Percentiles rank a stretch among this genome's conserved stretches.
Evolutionary conservation across 2,888 invertebrate species (phyloP).

Genomic region (Dilophus febrilis): DNA sequence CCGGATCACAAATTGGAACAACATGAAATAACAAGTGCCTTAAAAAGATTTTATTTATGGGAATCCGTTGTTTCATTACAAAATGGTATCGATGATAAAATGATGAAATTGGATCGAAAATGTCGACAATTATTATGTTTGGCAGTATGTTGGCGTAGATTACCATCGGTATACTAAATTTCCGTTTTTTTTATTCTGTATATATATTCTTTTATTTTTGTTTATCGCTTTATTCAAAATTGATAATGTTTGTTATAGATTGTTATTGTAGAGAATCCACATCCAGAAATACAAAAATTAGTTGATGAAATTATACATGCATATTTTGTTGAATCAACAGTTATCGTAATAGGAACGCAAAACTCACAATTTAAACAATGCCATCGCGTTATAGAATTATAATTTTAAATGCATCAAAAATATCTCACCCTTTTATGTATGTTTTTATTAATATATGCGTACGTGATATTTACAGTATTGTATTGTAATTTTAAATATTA

Average conservation of each 20-base stretch:
- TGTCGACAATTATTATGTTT: conserved; percentile 3
- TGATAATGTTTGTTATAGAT: neutral
- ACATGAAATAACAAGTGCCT: neutral
- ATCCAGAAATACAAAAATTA: conserved; percentile 3
- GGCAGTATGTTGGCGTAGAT: neutral
- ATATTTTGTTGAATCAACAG: conserved; percentile 5
- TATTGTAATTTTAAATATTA: too few species aligned
- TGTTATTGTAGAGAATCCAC: conserved; percentile 6
- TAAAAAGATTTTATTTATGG: conserved; percentile 3
- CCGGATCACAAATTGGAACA: neutral
- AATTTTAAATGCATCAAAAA: too few species aligned
- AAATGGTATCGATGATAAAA: conserved; percentile 1
- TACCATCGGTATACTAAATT: conserved; percentile 1
- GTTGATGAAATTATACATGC: conserved; percentile 3
- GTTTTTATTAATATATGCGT: too few species aligned
- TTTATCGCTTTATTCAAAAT: neutral
- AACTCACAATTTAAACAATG: conserved; percentile 5
- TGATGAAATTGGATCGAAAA: neutral
- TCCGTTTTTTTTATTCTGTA: neutral
- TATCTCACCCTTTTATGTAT: too few species aligned
- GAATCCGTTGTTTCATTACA: neutral
- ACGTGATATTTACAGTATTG: too few species aligned
- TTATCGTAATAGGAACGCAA: conserved; percentile 5
- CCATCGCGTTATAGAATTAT: conserved; percentile 4
- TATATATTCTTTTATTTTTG: neutral